Evolutionary conservation across 1,140 invertebrate genomes (phyloP).

Genomic region (Brachionus rubens): DNA sequence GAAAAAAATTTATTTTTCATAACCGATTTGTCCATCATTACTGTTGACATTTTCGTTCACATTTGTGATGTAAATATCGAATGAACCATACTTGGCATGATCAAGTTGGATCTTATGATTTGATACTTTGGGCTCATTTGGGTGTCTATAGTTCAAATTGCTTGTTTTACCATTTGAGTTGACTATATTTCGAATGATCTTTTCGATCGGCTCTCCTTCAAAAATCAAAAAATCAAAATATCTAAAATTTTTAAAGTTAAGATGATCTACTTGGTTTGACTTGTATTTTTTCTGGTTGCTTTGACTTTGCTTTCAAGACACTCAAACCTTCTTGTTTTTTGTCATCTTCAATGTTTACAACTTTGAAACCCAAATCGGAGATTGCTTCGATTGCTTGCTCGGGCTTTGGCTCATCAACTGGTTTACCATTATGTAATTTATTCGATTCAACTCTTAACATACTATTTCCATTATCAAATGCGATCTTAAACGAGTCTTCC

Average conservation of each 20-base stretch:
- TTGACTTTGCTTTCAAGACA: background rate
- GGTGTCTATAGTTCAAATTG: background rate
- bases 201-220: background rate
- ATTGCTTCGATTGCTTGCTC: constrained; percentile 12
- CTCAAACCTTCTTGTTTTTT: background rate
- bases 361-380: constrained; percentile 36
- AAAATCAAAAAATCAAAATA: background rate
- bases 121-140: background rate
- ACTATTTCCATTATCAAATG: constrained; percentile 22
- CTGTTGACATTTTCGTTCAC: constrained; percentile 39
- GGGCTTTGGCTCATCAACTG: background rate
- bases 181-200: background rate
- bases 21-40: background rate
- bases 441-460: constrained; percentile 22
- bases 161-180: background rate
- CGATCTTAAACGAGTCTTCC: constrained; percentile 9
- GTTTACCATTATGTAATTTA: constrained; percentile 32
- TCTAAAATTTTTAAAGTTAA: background rate
- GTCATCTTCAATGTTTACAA: background rate
- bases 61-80: constrained; percentile 43
- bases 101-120: constrained; percentile 23
- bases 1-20: background rate
- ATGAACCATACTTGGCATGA: constrained; percentile 40
- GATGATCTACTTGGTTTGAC: constrained; percentile 8
- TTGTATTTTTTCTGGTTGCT: no score